Base-by-base conservation (phyloP, 2,113 vertebrate species). In the Dinomys branickii region DNA sequence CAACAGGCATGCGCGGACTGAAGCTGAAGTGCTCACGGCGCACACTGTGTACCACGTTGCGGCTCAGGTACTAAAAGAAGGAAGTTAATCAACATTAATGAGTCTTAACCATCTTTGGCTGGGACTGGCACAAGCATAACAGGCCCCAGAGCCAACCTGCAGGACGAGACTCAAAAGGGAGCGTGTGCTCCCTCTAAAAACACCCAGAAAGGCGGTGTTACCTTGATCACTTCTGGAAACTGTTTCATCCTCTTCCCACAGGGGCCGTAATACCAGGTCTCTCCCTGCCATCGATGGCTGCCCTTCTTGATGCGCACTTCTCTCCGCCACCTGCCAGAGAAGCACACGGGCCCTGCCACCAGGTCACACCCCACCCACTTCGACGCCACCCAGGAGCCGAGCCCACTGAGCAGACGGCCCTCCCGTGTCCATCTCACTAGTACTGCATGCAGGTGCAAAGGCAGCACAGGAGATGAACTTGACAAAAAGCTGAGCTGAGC, bases 211-310 rank as follows among this genome's bases (percentile, higher is more conserved):
- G 80, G 6, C 88, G 80, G 0, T 4, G 0, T 93, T 98, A 99
- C 99, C 99, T 99, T 99, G 95, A 99, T 99, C 96, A 99, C 99
- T 98, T 99, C 99, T 0, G 99, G 99, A 97, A 99, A 99, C 91
- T 99, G 99, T 97, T 99, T 99, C 99, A 99, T 99, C 97, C 99
- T 99, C 97, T 99, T 99, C 59, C 99, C 99, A 92, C 99, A 99
- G 13, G 99, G 99, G 10, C 99, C 99, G n/a, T 99, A 99, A 98
- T 99, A 99, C 99, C 99, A 99, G 1, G 99, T 99, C 98, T 99
- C 99, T 0, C 99, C 99, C 97, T 99, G 99, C 99, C 99, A 99
- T 24, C 99, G 99, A 96, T 99, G 98, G 93, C 99, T 99, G 52
- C 98, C 98, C 96, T 98, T 99, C 98, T 98, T 99, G 96, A 99